These are phyloP conservation scores for Synergus gifuensis DNA, from an alignment of 2,888 invertebrate species.

Conservation along the genomic window DNA sequence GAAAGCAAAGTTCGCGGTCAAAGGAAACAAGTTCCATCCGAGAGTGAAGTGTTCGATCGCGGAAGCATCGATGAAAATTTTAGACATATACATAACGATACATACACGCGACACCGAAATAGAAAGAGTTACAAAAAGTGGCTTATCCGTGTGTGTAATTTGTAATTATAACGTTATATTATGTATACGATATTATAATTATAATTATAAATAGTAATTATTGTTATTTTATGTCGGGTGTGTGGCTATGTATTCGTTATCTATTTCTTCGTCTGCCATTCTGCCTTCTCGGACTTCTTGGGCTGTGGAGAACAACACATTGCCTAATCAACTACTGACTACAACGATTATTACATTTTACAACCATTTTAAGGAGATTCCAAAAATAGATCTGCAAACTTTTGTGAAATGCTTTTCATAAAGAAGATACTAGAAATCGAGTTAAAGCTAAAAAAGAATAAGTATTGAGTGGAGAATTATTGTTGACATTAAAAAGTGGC, in stretches of 20 bases:
- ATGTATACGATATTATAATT: constrained; percentile 44
- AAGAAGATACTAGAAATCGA: neutral
- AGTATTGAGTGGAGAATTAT: neutral
- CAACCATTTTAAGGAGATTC: constrained; percentile 43
- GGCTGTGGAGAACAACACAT: constrained; percentile 82
- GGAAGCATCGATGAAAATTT: constrained; percentile 32
- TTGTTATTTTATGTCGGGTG: constrained; percentile 51
- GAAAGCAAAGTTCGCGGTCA: constrained; percentile 21
- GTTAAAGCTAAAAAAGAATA: neutral
- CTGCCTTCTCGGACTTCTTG: constrained; percentile 88
- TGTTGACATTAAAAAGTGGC: constrained; percentile 18
- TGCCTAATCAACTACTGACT: constrained; percentile 70
- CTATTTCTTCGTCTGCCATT: constrained; percentile 85
- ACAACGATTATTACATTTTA: constrained; percentile 44
- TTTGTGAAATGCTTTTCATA: neutral
- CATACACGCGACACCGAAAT: constrained; percentile 40
- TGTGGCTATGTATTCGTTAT: constrained; percentile 64
- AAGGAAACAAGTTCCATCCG: neutral
- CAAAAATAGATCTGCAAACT: neutral
- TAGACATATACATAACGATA: neutral
- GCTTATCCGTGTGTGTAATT: constrained; percentile 48
- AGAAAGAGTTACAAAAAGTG: constrained; percentile 55
- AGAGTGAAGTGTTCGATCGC: neutral
- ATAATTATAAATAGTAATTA: constrained; percentile 44
- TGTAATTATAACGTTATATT: constrained; percentile 55